Conservation (phyloP, 2,888 invertebrate species). For the Synanthedon myopaeformis region DNA sequence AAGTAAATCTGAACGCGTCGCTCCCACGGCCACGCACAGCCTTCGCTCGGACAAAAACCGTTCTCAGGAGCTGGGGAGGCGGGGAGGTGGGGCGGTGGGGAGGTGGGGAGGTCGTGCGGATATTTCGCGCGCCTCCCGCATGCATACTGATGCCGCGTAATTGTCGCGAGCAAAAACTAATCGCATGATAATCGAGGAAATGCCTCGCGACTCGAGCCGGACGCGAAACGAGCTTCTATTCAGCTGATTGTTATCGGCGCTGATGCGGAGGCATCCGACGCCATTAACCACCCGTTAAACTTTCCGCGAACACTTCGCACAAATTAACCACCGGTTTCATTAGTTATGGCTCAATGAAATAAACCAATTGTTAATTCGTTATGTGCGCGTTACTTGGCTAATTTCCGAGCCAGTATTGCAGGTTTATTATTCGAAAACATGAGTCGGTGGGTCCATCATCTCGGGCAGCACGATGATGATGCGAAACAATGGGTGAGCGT, state of each 20-base stretch:
- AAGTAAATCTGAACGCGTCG: conserved; percentile 9
- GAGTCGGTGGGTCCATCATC: neutral
- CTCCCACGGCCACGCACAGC: conserved; percentile 28
- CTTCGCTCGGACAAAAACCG: conserved; percentile 23
- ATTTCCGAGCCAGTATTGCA: neutral
- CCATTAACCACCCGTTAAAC: conserved; percentile 7
- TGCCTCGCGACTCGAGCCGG: conserved; percentile 31
- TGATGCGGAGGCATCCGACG: conserved; percentile 6
- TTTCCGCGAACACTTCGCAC: conserved; percentile 4
- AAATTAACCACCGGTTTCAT: neutral
- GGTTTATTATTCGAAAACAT: neutral
- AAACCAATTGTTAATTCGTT: neutral
- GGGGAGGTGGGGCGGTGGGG: conserved; percentile 13
- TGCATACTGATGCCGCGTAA: conserved; percentile 60
- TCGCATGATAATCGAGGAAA: conserved; percentile 57
- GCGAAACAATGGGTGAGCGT: conserved; percentile 3
- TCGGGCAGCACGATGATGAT: neutral
- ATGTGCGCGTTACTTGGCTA: too few species aligned
- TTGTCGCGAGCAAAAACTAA: conserved; percentile 51
- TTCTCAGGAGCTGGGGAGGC: conserved; percentile 8
- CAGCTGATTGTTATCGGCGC: conserved; percentile 3
- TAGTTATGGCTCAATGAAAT: conserved; percentile 4
- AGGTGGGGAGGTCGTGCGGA: conserved; percentile 14
- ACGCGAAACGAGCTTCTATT: conserved; percentile 10
- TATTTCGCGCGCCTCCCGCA: conserved; percentile 30